These are phyloP conservation scores for Leuciscus waleckii DNA, from an alignment of 2,797 vertebrate species.

Conservation along the genomic window DNA sequence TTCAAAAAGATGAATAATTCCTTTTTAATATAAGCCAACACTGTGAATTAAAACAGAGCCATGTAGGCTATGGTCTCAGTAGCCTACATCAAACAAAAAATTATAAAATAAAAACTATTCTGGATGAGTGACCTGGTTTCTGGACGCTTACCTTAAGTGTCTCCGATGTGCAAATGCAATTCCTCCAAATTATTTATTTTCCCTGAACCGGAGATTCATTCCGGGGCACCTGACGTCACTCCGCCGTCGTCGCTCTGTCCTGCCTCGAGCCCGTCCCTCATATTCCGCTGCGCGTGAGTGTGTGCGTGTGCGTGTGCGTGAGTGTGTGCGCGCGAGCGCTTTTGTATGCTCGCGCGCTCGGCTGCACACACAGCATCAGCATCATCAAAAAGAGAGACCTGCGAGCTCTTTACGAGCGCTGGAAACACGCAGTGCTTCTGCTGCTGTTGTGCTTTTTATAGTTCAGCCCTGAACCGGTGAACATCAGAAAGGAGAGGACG, in stretches of 20 bases:
- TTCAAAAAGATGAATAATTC: background rate
- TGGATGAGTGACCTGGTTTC: slow-evolving; percentile 1
- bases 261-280: slow-evolving; percentile 29
- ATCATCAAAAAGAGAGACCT: slow-evolving; percentile 38
- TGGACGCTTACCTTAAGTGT: slow-evolving; percentile 3
- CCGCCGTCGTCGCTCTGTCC: slow-evolving; percentile 6
- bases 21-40: background rate
- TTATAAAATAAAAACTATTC: background rate
- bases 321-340: slow-evolving; percentile 25
- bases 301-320: slow-evolving; percentile 17
- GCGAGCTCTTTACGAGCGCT: slow-evolving; percentile 34
- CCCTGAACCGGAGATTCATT: slow-evolving; percentile 42
- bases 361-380: slow-evolving; percentile 45
- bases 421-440: slow-evolving; percentile 33
- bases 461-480: slow-evolving; percentile 25
- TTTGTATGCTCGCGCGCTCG: slow-evolving; percentile 37
- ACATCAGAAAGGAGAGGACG: slow-evolving; percentile 13
- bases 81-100: background rate
- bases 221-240: slow-evolving; percentile 52
- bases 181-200: slow-evolving; percentile 47
- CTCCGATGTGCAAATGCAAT: slow-evolving; percentile 41
- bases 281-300: background rate
- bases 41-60: background rate
- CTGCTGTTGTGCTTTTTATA: slow-evolving; percentile 37
- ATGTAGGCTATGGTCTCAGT: background rate